These are phyloP conservation scores for Clavelina lepadiformis DNA, from an alignment of 23 tunicate genomes.

Conservation along the genomic window DNA sequence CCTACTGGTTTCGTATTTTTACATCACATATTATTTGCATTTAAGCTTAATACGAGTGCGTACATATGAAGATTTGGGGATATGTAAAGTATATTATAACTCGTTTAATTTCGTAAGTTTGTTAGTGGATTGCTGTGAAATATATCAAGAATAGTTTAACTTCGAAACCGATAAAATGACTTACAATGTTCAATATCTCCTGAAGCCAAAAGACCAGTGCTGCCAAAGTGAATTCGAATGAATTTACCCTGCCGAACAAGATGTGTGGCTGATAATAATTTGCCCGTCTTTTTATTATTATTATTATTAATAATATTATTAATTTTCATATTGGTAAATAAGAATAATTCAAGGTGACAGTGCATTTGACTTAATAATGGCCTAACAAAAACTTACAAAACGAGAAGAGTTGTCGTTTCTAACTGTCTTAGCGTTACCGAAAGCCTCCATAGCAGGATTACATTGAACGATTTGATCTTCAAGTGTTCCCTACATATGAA, in stretches of 20 bases:
- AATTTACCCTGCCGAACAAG: conserved; percentile 69
- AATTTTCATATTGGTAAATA: background rate
- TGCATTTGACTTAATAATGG: background rate
- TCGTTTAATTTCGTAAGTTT: too few species aligned
- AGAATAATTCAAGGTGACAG: background rate
- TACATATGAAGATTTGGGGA: too few species aligned
- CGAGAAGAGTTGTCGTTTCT: conserved; percentile 95
- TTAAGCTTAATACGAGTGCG: too few species aligned
- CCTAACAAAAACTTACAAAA: conserved; percentile 91
- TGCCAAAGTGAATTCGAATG: conserved; percentile 95
- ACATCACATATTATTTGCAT: too few species aligned
- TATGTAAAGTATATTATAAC: too few species aligned
- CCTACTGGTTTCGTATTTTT: too few species aligned
- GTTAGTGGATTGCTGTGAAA: too few species aligned
- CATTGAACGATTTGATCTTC: conserved; percentile 95
- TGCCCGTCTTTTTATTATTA: too few species aligned
- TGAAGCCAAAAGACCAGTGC: conserved; percentile 88
- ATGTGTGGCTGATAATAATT: background rate
- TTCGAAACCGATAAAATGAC: too few species aligned
- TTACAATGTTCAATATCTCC: conserved; percentile 97
- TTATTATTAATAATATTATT: too few species aligned
- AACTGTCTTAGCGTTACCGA: conserved; percentile 92
- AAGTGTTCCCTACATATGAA: conserved; percentile 56
- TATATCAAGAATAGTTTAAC: too few species aligned
- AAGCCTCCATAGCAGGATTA: conserved; percentile 98